Evolutionary conservation across 2,113 vertebrate genomes (phyloP).

Genomic region (Amphilophus citrinellus): DNA sequence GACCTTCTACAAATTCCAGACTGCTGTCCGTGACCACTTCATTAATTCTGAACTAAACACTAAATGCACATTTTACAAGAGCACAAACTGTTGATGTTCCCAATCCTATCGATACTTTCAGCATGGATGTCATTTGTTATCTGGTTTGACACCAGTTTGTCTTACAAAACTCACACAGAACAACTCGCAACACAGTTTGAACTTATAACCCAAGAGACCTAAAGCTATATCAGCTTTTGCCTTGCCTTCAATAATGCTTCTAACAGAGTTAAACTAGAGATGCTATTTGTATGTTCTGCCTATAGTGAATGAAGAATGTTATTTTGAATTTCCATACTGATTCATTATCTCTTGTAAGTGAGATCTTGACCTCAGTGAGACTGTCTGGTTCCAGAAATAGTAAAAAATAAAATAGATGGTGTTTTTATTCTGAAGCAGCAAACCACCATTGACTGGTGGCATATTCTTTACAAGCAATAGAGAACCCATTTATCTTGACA

Average conservation of each 20-base stretch:
- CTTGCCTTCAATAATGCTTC: neutral
- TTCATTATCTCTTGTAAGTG: neutral
- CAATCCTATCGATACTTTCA: neutral
- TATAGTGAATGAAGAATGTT: neutral
- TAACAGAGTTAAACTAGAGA: no score
- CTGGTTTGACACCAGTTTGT: neutral
- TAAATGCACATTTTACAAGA: neutral
- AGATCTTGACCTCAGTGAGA: neutral
- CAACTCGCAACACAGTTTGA: neutral
- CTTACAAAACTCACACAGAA: neutral
- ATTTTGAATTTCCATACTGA: neutral
- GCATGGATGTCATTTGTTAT: neutral
- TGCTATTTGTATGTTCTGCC: no score
- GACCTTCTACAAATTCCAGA: no score
- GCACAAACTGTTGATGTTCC: neutral
- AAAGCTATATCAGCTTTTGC: no score
- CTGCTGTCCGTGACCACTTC: neutral
- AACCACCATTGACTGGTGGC: neutral
- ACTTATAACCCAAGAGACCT: neutral
- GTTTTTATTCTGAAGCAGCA: neutral
- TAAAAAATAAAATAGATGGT: neutral
- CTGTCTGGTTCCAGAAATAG: neutral
- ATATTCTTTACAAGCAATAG: neutral
- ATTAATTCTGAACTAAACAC: neutral
- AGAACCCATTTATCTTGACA: conserved; percentile 13